A percentile compares a stretch with the other conserved stretches of the same genome.
Evolutionary conservation across 2,888 invertebrate species (phyloP).

Genomic region (Strigamia maritima): DNA sequence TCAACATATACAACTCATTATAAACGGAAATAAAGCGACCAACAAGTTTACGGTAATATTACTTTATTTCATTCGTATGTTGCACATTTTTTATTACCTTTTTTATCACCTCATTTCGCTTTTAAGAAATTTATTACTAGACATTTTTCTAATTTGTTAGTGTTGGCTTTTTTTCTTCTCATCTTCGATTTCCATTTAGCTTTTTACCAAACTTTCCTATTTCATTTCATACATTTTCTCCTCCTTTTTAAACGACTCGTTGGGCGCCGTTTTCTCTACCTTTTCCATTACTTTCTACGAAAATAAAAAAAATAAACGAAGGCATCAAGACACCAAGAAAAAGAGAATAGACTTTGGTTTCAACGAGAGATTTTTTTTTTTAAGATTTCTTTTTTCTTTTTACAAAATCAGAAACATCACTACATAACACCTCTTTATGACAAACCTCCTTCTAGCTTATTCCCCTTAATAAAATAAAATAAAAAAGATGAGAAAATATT

Average conservation of each 20-base stretch:
- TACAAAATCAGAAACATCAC: not conserved
- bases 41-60: not conserved
- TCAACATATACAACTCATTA: conserved; percentile 16
- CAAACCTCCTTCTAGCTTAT: not conserved
- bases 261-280: not conserved
- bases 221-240: not conserved
- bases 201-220: not conserved
- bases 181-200: not conserved
- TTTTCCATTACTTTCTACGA: not conserved
- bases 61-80: not conserved
- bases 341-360: not conserved
- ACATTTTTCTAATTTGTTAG: no score
- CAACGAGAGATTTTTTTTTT: conserved; percentile 1
- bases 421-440: not conserved
- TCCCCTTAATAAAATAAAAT: not conserved
- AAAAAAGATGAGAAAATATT: not conserved
- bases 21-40: conserved; percentile 1
- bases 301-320: not conserved
- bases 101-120: not conserved
- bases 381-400: not conserved
- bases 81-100: not conserved
- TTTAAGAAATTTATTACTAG: no score
- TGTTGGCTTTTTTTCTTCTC: not conserved
- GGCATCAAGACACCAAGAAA: not conserved
- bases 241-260: not conserved